Evolutionary conservation across 1,140 invertebrate species (phyloP).

Genomic region (Drosophila trapezifrons): DNA sequence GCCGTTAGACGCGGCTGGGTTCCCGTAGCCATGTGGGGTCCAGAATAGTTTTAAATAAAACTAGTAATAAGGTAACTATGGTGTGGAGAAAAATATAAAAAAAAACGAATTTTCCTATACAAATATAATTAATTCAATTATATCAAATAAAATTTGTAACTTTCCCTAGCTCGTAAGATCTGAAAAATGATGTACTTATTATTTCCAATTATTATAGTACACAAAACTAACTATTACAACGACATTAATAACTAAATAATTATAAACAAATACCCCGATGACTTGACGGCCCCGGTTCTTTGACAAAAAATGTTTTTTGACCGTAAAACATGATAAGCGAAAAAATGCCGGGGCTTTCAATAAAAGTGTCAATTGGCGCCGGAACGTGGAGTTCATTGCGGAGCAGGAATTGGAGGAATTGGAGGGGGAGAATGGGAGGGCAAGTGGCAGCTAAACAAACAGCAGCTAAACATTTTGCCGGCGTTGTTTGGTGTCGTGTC

Average conservation of each 20-base stretch:
- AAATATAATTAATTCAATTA: too few relatives aligned
- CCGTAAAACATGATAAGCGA: constrained; percentile 42
- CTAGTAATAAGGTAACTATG: background rate
- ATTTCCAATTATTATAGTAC: background rate
- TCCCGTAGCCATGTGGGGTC: constrained; percentile 6
- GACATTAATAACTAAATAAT: constrained; percentile 1
- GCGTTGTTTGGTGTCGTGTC: constrained; percentile 73
- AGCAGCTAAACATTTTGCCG: constrained; percentile 65
- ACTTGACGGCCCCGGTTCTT: constrained; percentile 20
- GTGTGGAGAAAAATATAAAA: background rate
- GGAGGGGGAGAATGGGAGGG: background rate
- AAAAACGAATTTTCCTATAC: background rate
- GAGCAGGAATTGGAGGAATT: background rate
- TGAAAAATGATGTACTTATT: background rate
- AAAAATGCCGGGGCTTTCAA: constrained; percentile 44
- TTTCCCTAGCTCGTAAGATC: background rate
- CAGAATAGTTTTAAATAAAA: background rate
- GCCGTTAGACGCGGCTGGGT: constrained; percentile 19
- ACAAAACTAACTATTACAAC: background rate
- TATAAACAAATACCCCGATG: background rate
- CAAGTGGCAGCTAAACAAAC: constrained; percentile 44
- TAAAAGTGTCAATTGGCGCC: constrained; percentile 58
- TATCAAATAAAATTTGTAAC: too few relatives aligned
- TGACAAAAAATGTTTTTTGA: constrained; percentile 33
- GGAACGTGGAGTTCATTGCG: constrained; percentile 9